These are phyloP conservation scores for Danaus chrysippus DNA, from an alignment of 2,888 invertebrate species.

Conservation along the genomic window DNA sequence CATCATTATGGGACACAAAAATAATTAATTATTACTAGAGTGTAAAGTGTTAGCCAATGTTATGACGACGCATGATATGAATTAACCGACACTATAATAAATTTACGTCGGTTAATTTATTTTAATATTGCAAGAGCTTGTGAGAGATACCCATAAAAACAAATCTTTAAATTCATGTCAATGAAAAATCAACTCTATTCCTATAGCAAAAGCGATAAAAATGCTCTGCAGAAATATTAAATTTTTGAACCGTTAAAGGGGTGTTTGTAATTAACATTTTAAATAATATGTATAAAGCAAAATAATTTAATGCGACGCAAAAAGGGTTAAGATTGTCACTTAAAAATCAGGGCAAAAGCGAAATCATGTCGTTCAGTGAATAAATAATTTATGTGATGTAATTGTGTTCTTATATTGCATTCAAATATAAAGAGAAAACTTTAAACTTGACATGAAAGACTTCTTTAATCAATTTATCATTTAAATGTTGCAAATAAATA, in stretches of 20 bases:
- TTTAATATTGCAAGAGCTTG: too few relatives aligned
- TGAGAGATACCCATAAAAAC: too few relatives aligned
- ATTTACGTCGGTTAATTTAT: too few relatives aligned
- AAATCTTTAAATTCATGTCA: background rate
- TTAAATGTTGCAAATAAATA: too few relatives aligned
- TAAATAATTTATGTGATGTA: conserved; percentile 35
- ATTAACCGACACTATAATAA: too few relatives aligned
- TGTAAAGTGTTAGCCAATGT: too few relatives aligned
- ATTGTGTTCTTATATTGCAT: conserved; percentile 23
- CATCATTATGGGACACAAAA: too few relatives aligned
- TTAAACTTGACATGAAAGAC: too few relatives aligned
- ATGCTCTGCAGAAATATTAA: background rate
- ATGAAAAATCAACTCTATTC: background rate
- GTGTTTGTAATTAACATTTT: conserved; percentile 54
- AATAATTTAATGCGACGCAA: conserved; percentile 58
- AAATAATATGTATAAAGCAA: conserved; percentile 65
- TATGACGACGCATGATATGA: too few relatives aligned
- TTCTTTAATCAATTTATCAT: too few relatives aligned
- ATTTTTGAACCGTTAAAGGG: conserved; percentile 1
- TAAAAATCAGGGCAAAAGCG: conserved; percentile 52
- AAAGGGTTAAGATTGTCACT: conserved; percentile 69
- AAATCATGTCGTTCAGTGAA: conserved; percentile 45
- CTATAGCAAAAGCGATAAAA: background rate
- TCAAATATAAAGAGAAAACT: conserved; percentile 18
- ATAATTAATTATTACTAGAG: too few relatives aligned